Percentiles rank a stretch among this genome's conserved stretches.
Conservation (phyloP, 2,113 vertebrate genomes). For the Grallaria varia region DNA sequence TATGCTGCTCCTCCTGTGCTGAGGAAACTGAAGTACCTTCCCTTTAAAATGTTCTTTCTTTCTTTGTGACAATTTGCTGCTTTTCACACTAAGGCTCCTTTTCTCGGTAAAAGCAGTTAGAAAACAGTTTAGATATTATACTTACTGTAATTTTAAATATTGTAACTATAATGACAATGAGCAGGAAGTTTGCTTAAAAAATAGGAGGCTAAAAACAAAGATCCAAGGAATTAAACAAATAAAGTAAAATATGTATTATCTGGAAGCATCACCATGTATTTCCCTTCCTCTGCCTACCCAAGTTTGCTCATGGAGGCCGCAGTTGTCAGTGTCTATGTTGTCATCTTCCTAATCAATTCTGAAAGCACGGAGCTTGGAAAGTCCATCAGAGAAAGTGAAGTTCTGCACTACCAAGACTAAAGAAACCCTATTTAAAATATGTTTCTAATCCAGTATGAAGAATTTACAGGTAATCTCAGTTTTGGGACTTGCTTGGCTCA, state of each 20-base stretch:
- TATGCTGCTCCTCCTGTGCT: not conserved
- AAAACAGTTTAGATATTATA: not conserved
- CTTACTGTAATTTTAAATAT: not conserved
- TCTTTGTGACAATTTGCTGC: not conserved
- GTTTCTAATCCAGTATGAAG: not conserved
- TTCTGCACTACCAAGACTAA: not conserved
- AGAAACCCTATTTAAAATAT: not conserved
- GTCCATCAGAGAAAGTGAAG: not conserved
- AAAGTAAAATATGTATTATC: not conserved
- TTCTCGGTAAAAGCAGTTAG: not conserved
- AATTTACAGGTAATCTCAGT: not conserved
- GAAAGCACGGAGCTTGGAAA: not conserved
- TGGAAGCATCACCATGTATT: not conserved
- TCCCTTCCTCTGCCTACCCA: not conserved
- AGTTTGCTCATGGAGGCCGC: not conserved
- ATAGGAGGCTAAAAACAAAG: not conserved
- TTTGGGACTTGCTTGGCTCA: not conserved
- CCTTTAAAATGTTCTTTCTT: not conserved
- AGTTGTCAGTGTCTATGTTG: not conserved
- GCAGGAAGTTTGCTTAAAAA: not conserved
- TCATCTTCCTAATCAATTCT: not conserved
- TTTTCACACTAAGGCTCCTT: not conserved
- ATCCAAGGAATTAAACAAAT: not conserved
- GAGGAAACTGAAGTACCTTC: not conserved
- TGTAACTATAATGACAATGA: not conserved